Base-by-base conservation (phyloP, 2,113 vertebrate genomes). In the Hystrix cristata region DNA sequence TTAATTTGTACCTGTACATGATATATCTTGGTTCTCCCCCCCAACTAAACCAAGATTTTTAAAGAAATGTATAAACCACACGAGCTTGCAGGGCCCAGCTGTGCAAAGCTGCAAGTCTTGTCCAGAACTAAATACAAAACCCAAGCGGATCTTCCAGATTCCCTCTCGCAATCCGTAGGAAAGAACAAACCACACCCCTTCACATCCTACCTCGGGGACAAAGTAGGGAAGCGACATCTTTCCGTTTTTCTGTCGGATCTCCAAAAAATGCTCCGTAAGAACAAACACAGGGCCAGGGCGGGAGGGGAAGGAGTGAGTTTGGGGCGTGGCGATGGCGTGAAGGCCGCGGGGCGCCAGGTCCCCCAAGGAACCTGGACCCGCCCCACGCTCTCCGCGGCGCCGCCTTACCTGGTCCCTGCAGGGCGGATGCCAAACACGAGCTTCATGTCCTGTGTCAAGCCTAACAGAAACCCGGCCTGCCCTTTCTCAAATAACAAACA, bases 121-220 rank as follows among this genome's bases (percentile, higher is more conserved):
- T 62, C 71, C 87, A 67, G 55, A 90, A 51, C 60, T 29, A 87
- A 65, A 62, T 11, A 67, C 3, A 81, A 64, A 92, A 83, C 25
- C 1, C 0, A 82, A 71, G 29, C 2, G 38, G n/a, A 94, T 57
- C n/a, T 51, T 92, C 13, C 60, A 74, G n/a, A 53, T 86, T 79
- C n/a, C 27, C 72, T 82, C 21, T 53, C 67, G 15, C 43, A n/a
- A n/a, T 3, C 18, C 0, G 5, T 1, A 21, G 23, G 15, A 38
- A 23, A 12, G 11, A 71, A 78, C 62, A 51, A 51, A 55, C 48
- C 65, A 67, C 62, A n/a, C 64, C 64, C 34, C 53, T 80, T 87
- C 76, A 38, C n/a, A 67, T 72, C 31, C 1, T 9, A 59, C 23
- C 72, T 16, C 12, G 65, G 38, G 55, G 27, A 85, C 85, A 64